Evolutionary conservation across 2,888 invertebrate species (phyloP), one percentile per base, ranked within the genome.

Genomic region (Lepidochrysops patricia): DNA sequence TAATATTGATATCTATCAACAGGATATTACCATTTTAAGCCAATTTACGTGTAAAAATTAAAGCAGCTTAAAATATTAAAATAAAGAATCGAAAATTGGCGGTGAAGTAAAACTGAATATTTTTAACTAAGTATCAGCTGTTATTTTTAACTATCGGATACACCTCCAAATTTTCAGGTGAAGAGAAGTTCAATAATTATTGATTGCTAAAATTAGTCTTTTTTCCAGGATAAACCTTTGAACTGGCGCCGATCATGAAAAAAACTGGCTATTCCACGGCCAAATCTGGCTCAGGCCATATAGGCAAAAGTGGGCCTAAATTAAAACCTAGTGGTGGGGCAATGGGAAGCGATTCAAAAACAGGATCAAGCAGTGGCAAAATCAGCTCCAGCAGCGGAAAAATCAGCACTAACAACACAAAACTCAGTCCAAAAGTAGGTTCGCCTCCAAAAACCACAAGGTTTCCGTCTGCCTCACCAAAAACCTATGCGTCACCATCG

Each of bases 181-280:
- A n/a, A n/a, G n/a, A n/a, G n/a, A n/a, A n/a, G n/a, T n/a, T n/a
- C n/a, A n/a, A n/a, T n/a, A n/a, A n/a, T n/a, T n/a, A n/a, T n/a
- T n/a, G n/a, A n/a, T n/a, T n/a, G n/a, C n/a, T n/a, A n/a, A n/a
- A n/a, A n/a, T 37, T 6, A 6, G 6, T 43, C 3, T 7, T 43
- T 43, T 23, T 43, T 9, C 43, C 19, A 43, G 43, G 43, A 19
- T 3, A 23, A 9, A 19, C 3, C 15, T 15, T 37, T 37, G 19
- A 9, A 43, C 19, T 43, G 83, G 82, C 83, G 59, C 79, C 81
- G 0, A 75, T 75, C 58, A 75, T 58, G 57, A 83, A 81, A 65
- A 82, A 82, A 62, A 35, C 72, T 12, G 68, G 71, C 4, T 25
- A 19, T 32, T 29, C 29, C 32, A 54, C 54, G 3, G 32, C 29